phyloP scores from a whole-genome alignment of 2,888 invertebrate genomes.

The Neria commutata region DNA sequence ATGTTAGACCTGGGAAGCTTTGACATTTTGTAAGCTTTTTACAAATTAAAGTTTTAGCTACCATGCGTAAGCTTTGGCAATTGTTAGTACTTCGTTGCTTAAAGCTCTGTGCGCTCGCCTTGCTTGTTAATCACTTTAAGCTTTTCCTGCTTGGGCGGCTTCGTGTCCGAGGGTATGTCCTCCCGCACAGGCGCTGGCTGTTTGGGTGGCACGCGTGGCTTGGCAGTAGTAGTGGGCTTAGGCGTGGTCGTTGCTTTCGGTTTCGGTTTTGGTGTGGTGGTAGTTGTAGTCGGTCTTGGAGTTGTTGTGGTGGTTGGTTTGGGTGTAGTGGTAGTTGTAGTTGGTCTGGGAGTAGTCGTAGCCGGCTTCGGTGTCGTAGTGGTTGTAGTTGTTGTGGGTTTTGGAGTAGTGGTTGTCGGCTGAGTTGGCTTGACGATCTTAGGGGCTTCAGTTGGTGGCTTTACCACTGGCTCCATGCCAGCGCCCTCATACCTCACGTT shows the following conservation, averaged over 20 bases:
- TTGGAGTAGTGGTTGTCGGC: slow-evolving; percentile 36
- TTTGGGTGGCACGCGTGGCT: slow-evolving; percentile 48
- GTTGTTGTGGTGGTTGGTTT: slow-evolving; percentile 36
- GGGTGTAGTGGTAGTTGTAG: slow-evolving; percentile 38
- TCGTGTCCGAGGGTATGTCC: slow-evolving; percentile 65
- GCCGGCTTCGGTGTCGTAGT: slow-evolving; percentile 35
- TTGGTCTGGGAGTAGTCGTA: slow-evolving; percentile 33
- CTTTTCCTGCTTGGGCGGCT: slow-evolving; percentile 64
- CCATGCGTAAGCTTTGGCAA: too few relatives aligned
- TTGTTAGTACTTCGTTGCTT: too few relatives aligned
- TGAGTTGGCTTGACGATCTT: slow-evolving; percentile 43
- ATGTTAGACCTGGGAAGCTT: too few relatives aligned
- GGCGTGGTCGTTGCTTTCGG: slow-evolving; percentile 32
- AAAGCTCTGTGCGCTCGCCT: slow-evolving; percentile 61
- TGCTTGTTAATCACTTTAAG: slow-evolving; percentile 69
- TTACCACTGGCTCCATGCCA: slow-evolving; percentile 49
- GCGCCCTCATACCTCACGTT: slow-evolving; percentile 57
- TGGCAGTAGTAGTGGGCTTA: slow-evolving; percentile 36
- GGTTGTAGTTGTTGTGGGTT: slow-evolving; percentile 32
- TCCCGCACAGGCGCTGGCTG: slow-evolving; percentile 65
- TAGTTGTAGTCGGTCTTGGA: slow-evolving; percentile 39
- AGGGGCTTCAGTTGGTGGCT: slow-evolving; percentile 33
- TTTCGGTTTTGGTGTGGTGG: slow-evolving; percentile 27
- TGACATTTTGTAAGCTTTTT: too few relatives aligned
- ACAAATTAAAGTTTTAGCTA: too few relatives aligned